Evolutionary conservation across 2,888 invertebrate genomes (phyloP).

Genomic region (Macrophya alboannulata): DNA sequence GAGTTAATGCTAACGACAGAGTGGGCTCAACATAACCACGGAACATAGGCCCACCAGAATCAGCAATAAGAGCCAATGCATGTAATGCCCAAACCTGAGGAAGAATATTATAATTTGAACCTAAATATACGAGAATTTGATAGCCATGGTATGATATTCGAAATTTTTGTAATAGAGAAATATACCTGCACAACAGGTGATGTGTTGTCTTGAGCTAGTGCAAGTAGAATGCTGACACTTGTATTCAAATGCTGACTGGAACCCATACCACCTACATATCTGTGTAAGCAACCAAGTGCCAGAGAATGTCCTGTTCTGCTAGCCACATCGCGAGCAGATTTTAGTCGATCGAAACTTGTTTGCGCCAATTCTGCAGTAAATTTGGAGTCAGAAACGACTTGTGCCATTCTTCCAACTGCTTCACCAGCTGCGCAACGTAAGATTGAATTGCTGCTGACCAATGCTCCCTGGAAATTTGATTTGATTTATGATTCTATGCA

Average conservation of each 20-base stretch:
- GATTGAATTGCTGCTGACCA: slow-evolving; percentile 89
- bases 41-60: slow-evolving; percentile 99
- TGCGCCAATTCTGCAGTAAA: slow-evolving; percentile 95
- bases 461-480: slow-evolving; percentile 82
- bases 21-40: slow-evolving; percentile 98
- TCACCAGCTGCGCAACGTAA: slow-evolving; percentile 97
- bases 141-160: not conserved
- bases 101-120: slow-evolving; percentile 42
- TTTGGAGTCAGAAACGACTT: slow-evolving; percentile 92
- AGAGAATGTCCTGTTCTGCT: slow-evolving; percentile 94
- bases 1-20: slow-evolving; percentile 93
- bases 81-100: slow-evolving; percentile 96
- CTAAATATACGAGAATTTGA: not conserved
- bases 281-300: slow-evolving; percentile 97
- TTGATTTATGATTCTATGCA: not conserved
- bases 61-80: slow-evolving; percentile 96
- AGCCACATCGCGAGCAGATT: slow-evolving; percentile 93
- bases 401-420: slow-evolving; percentile 95
- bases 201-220: slow-evolving; percentile 95
- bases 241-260: slow-evolving; percentile 97
- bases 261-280: slow-evolving; percentile 97
- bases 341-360: slow-evolving; percentile 93
- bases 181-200: slow-evolving; percentile 96
- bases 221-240: slow-evolving; percentile 96
- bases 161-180: not conserved